Conservation (phyloP, 2,888 invertebrate genomes). For the Perdita meconis region DNA sequence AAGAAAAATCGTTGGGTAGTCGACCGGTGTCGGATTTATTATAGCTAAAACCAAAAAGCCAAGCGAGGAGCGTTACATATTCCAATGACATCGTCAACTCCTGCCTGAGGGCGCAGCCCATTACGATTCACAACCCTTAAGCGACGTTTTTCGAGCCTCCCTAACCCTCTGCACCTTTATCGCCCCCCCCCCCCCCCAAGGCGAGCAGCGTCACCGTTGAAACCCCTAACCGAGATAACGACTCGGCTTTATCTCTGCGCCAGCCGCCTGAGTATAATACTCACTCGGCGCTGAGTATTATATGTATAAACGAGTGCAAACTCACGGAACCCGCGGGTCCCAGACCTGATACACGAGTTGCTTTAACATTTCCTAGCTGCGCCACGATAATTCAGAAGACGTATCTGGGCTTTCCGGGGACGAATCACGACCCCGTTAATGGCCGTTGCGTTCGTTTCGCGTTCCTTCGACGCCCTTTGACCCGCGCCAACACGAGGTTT, state of each 20-base stretch:
- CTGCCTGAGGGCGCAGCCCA: slow-evolving; percentile 67
- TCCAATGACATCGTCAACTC: slow-evolving; percentile 68
- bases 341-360: slow-evolving; percentile 40
- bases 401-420: slow-evolving; percentile 16
- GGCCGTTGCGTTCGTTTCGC: slow-evolving; percentile 9
- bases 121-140: slow-evolving; percentile 73
- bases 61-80: slow-evolving; percentile 50
- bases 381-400: slow-evolving; percentile 34
- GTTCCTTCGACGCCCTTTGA: not conserved
- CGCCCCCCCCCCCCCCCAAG: slow-evolving; percentile 28
- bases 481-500: not conserved
- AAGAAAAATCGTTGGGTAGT: not conserved
- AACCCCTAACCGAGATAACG: slow-evolving; percentile 73
- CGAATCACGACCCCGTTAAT: not conserved
- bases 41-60: slow-evolving; percentile 54
- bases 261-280: slow-evolving; percentile 68
- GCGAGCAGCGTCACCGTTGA: slow-evolving; percentile 48
- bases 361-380: slow-evolving; percentile 16
- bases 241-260: slow-evolving; percentile 72
- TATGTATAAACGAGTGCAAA: slow-evolving; percentile 58
- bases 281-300: slow-evolving; percentile 58
- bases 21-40: slow-evolving; percentile 52
- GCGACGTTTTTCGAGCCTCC: slow-evolving; percentile 64
- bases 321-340: slow-evolving; percentile 49
- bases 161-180: slow-evolving; percentile 18